Conservation (phyloP, 2,888 invertebrate species). For the Lissonota sp. region DNA sequence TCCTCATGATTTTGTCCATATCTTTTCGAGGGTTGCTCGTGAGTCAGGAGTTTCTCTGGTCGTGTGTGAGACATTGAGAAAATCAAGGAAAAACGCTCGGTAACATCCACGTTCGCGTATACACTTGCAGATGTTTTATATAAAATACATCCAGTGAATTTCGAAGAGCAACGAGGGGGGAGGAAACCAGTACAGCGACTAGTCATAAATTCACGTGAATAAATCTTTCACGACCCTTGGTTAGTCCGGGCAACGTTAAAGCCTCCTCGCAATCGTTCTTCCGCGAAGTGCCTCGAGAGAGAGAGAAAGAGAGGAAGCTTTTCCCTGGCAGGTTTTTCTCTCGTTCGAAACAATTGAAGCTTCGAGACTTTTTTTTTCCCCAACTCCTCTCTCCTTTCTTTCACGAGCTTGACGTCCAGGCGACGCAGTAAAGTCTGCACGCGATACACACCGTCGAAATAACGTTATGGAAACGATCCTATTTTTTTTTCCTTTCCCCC, state of each 20-base stretch:
- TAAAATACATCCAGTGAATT: constrained; percentile 14
- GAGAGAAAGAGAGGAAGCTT: constrained; percentile 14
- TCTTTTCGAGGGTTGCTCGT: constrained; percentile 6
- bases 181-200: constrained; percentile 22
- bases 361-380: constrained; percentile 37
- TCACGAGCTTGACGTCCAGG: constrained; percentile 19
- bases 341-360: constrained; percentile 61
- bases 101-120: too few species aligned
- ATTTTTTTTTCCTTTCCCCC: constrained; percentile 23
- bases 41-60: too few species aligned
- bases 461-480: constrained; percentile 18
- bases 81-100: constrained; percentile 57
- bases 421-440: constrained; percentile 20
- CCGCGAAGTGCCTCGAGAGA: constrained; percentile 25
- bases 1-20: too few species aligned
- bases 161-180: too few species aligned
- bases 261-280: constrained; percentile 53
- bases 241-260: constrained; percentile 58
- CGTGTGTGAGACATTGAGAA: constrained; percentile 60
- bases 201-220: constrained; percentile 65
- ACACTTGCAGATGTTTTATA: neutral
- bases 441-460: constrained; percentile 29
- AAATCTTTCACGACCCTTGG: constrained; percentile 62
- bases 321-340: constrained; percentile 26
- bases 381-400: constrained; percentile 14